Evolutionary conservation across 2,113 vertebrate species (phyloP).

Genomic region (Neogale vison): DNA sequence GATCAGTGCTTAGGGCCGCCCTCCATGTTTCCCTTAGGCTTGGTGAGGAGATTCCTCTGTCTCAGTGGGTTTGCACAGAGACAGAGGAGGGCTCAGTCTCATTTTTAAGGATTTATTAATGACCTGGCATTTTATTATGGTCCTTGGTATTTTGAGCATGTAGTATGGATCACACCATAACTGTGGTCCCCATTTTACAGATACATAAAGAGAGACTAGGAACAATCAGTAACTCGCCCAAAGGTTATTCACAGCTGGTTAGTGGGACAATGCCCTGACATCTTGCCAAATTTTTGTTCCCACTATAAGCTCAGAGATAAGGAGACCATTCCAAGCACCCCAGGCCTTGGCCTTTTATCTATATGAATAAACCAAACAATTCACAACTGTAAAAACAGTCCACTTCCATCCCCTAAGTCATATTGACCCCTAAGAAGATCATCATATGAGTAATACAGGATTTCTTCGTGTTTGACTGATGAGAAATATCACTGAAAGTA

Average conservation of each 20-base stretch:
- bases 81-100: neutral
- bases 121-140: neutral
- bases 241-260: neutral
- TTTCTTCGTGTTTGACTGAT: neutral
- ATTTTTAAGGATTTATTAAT: neutral
- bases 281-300: neutral
- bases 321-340: neutral
- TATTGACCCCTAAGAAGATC: neutral
- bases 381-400: neutral
- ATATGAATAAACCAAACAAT: neutral
- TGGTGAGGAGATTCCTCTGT: neutral
- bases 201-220: neutral
- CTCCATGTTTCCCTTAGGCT: neutral
- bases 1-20: neutral
- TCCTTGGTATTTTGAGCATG: neutral
- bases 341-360: neutral
- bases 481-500: constrained; percentile 28
- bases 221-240: neutral
- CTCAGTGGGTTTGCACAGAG: neutral
- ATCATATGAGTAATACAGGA: neutral
- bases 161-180: neutral
- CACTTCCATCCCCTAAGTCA: neutral
- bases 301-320: neutral
- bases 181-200: neutral
- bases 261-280: neutral